Evolutionary conservation across 92 coral and sea anemone genomes (phyloP), one percentile per base, ranked within the genome.

Genomic region (Phenganax stokvisi): DNA sequence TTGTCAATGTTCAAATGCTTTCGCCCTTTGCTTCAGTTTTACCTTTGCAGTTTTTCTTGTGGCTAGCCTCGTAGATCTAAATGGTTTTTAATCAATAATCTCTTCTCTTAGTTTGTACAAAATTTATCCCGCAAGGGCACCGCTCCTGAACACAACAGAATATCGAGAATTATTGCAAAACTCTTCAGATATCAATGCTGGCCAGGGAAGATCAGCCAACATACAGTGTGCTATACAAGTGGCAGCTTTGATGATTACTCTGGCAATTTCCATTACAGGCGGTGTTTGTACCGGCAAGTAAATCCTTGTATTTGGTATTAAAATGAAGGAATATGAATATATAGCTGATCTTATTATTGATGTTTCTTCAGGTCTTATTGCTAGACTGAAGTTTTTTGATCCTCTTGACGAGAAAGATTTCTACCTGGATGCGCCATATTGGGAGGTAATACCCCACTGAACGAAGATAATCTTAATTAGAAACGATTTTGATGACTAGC

Each of bases 91-190:
- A 20, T 15, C 27, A 29, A 51, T 72, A 12, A 3, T 54, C 12
- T 71, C 75, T 53, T 15, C n/a, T 70, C 70, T 74, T 79, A 93
- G 97, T 74, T 86, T 93, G 16, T 93, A 93, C 79, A 82, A 76
- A 28, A 87, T 93, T 9, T 93, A 91, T 64, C 97, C 97, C 3
- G 97, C 97, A 11, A 86, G 97, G 52, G 90, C 97, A 31, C 96
- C 97, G 27, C 82, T 86, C 72, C 57, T 87, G 25, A 93, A 93
- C 79, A 91, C 92, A 54, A 91, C 96, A 60, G 90, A 89, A 75
- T 93, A 90, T 84, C 71, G 78, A 16, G 91, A 87, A 66, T 78
- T 90, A 69, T 86, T 83, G 72, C 80, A 79, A 64, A 83, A 82
- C 79, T 80, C 80, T 68, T 88, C 90, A 76, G 87, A 77, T 67